phyloP scores from a whole-genome alignment of 2,113 vertebrate genomes.

The Petromus typicus region DNA sequence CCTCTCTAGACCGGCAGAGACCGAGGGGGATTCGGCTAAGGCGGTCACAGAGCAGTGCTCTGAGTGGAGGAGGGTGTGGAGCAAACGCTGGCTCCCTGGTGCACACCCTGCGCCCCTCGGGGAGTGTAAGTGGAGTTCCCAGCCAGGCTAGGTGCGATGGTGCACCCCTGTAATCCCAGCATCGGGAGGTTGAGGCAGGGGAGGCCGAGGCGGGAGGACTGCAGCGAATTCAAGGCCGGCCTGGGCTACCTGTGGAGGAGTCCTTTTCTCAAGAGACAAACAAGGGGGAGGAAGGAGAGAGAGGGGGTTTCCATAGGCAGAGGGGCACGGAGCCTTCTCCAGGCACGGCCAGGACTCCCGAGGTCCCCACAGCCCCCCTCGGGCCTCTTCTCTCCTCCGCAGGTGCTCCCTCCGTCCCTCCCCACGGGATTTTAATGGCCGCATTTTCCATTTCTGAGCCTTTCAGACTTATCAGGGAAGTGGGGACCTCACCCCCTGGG shows the following conservation, averaged over 20 bases:
- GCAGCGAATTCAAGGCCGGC: neutral
- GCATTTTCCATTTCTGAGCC: constrained; percentile 86
- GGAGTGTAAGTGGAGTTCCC: no score
- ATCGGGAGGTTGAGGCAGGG: neutral
- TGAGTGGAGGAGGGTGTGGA: neutral
- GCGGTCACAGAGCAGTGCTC: neutral
- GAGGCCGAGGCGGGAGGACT: neutral
- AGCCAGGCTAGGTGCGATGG: neutral
- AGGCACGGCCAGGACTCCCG: neutral
- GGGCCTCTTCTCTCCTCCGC: neutral
- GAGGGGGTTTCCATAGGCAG: no score
- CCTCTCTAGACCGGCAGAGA: neutral
- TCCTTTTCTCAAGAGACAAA: neutral
- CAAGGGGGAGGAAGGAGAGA: no score
- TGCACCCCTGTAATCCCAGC: neutral
- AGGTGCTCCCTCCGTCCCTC: rapidly evolving
- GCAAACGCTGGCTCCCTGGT: neutral
- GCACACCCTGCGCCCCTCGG: neutral
- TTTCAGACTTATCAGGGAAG: constrained; percentile 88
- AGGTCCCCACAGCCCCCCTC: neutral
- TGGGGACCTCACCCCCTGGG: constrained; percentile 80
- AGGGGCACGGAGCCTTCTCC: neutral
- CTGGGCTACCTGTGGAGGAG: neutral
- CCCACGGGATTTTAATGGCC: constrained; percentile 86
- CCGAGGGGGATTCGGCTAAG: neutral